Percentiles rank a stretch among this genome's conserved stretches.
These are phyloP conservation scores for Pinna nobilis DNA, from an alignment of 1,140 invertebrate species.

Conservation along the genomic window DNA sequence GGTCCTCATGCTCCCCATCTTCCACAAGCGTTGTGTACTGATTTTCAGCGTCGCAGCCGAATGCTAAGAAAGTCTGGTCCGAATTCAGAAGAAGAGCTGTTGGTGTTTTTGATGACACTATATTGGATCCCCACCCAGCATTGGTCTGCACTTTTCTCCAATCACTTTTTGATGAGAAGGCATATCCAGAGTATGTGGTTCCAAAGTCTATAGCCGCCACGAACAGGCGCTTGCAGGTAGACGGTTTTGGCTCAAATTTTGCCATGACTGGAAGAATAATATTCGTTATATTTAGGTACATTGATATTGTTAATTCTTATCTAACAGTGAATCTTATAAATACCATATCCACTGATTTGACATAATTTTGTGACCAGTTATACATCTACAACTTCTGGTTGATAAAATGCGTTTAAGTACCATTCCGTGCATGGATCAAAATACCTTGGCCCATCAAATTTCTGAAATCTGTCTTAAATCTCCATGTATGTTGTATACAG, in stretches of 20 bases:
- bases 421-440: too few species aligned
- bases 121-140: slow-evolving; percentile 7
- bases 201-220: slow-evolving; percentile 80
- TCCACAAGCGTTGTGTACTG: slow-evolving; percentile 16
- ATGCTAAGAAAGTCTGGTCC: slow-evolving; percentile 15
- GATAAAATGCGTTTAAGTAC: too few species aligned
- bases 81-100: slow-evolving; percentile 22
- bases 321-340: too few species aligned
- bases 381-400: too few species aligned
- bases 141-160: slow-evolving; percentile 29
- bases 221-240: slow-evolving; percentile 56
- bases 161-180: slow-evolving; percentile 71
- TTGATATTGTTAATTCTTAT: too few species aligned
- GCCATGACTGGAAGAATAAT: too few species aligned
- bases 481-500: too few species aligned
- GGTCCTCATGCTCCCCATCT: slow-evolving; percentile 7
- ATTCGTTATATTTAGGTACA: too few species aligned
- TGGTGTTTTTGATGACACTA: slow-evolving; percentile 30
- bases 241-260: slow-evolving; percentile 21
- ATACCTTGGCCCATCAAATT: too few species aligned
- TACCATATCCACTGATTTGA: too few species aligned
- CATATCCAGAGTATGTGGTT: slow-evolving; percentile 79
- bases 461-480: too few species aligned
- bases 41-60: slow-evolving; percentile 38
- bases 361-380: too few species aligned